Evolutionary conservation across 2,888 invertebrate species (phyloP).

Genomic region (Cyclophora albipunctata): DNA sequence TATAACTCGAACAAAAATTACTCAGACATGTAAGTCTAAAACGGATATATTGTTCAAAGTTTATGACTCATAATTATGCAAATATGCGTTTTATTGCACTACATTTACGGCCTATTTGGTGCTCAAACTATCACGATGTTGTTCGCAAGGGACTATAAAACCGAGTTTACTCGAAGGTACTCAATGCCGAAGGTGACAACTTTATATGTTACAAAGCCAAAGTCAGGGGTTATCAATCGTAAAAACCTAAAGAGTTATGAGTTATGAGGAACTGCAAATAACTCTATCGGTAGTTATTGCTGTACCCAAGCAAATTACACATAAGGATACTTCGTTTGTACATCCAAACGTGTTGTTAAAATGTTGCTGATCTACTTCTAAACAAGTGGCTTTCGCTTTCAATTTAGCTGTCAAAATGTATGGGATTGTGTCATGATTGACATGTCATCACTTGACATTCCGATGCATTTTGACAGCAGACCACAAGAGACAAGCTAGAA

Average conservation of each 20-base stretch:
- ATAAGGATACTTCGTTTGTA: too few relatives aligned
- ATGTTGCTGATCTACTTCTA: too few relatives aligned
- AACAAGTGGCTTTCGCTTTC: too few relatives aligned
- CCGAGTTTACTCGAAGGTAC: background rate
- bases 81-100: slow-evolving; percentile 32
- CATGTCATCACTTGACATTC: too few relatives aligned
- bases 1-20: background rate
- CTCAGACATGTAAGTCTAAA: slow-evolving; percentile 7
- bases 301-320: too few relatives aligned
- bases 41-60: slow-evolving; percentile 18
- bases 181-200: background rate
- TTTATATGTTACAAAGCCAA: slow-evolving; percentile 1
- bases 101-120: slow-evolving; percentile 23
- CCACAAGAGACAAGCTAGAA: too few relatives aligned
- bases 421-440: too few relatives aligned
- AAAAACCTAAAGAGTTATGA: too few relatives aligned
- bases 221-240: slow-evolving; percentile 3
- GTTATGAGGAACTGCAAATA: background rate
- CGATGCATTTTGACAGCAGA: too few relatives aligned
- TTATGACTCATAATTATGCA: slow-evolving; percentile 31
- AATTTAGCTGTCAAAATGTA: too few relatives aligned
- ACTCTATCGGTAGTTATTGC: background rate
- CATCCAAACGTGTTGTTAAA: too few relatives aligned
- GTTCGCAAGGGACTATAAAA: background rate
- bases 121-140: slow-evolving; percentile 9